Evolutionary conservation across 1,140 invertebrate genomes (phyloP), one percentile per base, ranked within the genome.

Genomic region (Heliconius himera): DNA sequence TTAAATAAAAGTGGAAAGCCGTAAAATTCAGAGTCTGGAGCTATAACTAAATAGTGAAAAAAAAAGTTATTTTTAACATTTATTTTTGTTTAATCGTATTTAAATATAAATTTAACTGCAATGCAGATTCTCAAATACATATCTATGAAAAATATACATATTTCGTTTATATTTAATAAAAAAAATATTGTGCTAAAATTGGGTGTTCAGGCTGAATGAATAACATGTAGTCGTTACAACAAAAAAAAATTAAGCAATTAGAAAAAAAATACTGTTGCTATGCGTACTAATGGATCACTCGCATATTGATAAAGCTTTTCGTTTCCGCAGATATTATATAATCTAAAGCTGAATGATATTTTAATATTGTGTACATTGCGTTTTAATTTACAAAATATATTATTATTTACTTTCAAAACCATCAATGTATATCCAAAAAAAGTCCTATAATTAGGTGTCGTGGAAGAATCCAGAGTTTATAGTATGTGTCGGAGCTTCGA

Each of bases 231-330:
- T 9, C 3, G 56, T 60, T 60, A 26, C 56, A 20, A 66, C 5
- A 16, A 29, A 60, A 60, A 33, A 60, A 60, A 66, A 29, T 16
- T 20, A 66, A 66, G 4, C 22, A 0, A 11, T 3, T 29, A 29
- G 60, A 29, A 26, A 66, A 22, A 26, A 26, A 66, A 20, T 26
- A n/a, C 18, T 76, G 79, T 83, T 76, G 51, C 46, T 29, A 74
- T 73, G 73, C 72, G 70, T 76, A 77, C 82, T 83, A 86, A 82
- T 82, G 80, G 78, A 86, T 81, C 78, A 77, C 56, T 80, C 73
- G 81, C 78, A 81, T 83, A 81, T 80, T 82, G 73, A 79, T 82
- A 83, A 76, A 82, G 77, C 38, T 77, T 81, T 29, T 77, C 81
- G 81, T 79, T 80, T 80, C 75, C 76, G 70, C 79, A n/a, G 74